Evolutionary conservation across 2,113 vertebrate genomes (phyloP).

Genomic region (Thymallus thymallus): DNA sequence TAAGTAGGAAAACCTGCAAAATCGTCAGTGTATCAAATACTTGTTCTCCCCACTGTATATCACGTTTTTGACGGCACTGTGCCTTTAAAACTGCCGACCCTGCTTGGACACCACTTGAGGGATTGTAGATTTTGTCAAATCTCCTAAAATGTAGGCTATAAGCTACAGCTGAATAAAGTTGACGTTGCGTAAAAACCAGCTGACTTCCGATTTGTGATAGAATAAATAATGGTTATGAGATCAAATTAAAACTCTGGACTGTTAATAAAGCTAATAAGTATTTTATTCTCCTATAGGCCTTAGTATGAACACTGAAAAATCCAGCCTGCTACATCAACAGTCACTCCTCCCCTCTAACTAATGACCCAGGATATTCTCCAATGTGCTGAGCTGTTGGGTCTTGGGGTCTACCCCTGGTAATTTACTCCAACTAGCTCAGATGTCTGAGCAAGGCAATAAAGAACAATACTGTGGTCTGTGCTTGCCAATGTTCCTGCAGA

Average conservation of each 20-base stretch:
- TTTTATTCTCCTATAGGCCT: neutral
- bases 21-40: too few relatives aligned
- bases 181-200: neutral
- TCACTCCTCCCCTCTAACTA: constrained; percentile 2
- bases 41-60: too few relatives aligned
- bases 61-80: too few relatives aligned
- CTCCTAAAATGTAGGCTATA: neutral
- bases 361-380: neutral
- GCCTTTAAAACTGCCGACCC: too few relatives aligned
- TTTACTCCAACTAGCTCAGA: neutral
- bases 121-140: neutral
- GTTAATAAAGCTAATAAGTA: too few relatives aligned
- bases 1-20: too few relatives aligned
- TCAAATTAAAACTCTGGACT: too few relatives aligned
- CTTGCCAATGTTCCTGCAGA: constrained; percentile 16
- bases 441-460: constrained; percentile 12
- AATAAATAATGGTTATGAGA: neutral
- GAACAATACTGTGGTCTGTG: neutral
- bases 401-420: constrained; percentile 4
- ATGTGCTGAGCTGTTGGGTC: constrained; percentile 13
- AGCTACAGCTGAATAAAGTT: neutral
- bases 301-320: neutral
- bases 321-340: neutral
- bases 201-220: neutral
- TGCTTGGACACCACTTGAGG: neutral